phyloP scores from a whole-genome alignment of 2,797 vertebrate genomes.

The Aldrovandia affinis region DNA sequence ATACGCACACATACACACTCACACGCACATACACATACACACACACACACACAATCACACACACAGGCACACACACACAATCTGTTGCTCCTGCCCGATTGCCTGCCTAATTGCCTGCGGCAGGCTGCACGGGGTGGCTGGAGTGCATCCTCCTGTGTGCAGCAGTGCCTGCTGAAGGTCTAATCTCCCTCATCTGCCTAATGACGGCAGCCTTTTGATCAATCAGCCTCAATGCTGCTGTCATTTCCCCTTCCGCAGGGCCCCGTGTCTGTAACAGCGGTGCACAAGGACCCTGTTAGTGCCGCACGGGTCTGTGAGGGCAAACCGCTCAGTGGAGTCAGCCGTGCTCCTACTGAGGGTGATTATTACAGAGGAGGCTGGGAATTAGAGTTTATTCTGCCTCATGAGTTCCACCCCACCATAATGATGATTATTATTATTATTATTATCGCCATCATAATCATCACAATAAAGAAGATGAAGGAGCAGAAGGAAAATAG shows the following conservation, averaged over 20 bases:
- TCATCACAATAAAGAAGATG: too few species aligned
- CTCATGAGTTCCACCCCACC: too few species aligned
- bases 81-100: neutral
- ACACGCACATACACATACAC: neutral
- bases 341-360: too few species aligned
- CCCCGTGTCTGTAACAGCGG: neutral
- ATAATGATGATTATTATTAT: too few species aligned
- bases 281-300: slow-evolving; percentile 26
- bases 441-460: too few species aligned
- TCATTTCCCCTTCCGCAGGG: neutral
- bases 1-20: neutral
- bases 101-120: neutral
- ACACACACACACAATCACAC: slow-evolving; percentile 2
- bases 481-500: too few species aligned
- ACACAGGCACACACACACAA: neutral
- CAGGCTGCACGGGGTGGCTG: neutral
- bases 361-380: too few species aligned
- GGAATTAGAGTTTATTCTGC: too few species aligned
- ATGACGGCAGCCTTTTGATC: neutral
- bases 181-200: slow-evolving; percentile 21
- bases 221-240: neutral
- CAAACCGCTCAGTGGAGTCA: neutral
- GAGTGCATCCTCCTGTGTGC: slow-evolving; percentile 59
- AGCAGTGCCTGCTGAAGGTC: slow-evolving; percentile 68
- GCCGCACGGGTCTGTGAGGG: slow-evolving; percentile 5